Percentiles rank a stretch among this genome's conserved stretches.
phyloP scores from a whole-genome alignment of 2,797 vertebrate species.

The Sebastes kiyomatsui region DNA sequence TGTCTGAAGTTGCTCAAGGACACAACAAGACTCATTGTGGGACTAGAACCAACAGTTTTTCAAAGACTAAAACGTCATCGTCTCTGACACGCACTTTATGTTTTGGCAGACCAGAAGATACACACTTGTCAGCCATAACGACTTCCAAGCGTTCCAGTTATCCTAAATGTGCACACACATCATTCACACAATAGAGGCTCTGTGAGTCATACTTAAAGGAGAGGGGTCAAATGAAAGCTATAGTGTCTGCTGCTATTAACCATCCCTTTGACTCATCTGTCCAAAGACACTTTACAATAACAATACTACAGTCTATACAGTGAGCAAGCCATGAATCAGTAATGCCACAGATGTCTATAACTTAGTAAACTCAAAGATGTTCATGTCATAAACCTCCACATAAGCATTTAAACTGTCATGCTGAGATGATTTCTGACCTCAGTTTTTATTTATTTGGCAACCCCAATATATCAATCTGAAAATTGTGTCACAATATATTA shows the following conservation, averaged over 20 bases:
- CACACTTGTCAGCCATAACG: constrained; percentile 37
- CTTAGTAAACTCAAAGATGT: not conserved
- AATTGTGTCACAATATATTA: not conserved
- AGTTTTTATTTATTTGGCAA: not conserved
- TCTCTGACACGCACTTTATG: constrained; percentile 3
- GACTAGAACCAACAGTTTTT: constrained; percentile 15
- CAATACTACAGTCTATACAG: not conserved
- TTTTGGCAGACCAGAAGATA: constrained; percentile 17
- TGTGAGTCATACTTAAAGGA: constrained; percentile 34
- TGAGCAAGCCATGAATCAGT: not conserved
- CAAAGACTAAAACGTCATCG: not conserved
- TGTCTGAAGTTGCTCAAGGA: constrained; percentile 46
- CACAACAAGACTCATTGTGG: constrained; percentile 19
- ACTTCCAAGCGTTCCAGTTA: constrained; percentile 28
- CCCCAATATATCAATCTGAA: not conserved
- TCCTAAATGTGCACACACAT: constrained; percentile 30
- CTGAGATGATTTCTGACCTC: not conserved
- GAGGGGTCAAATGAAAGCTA: constrained; percentile 38
- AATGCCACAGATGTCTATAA: not conserved
- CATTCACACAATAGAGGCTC: constrained; percentile 39
- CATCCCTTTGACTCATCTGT: constrained; percentile 21
- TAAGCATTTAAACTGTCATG: not conserved
- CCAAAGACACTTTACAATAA: constrained; percentile 4
- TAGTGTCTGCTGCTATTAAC: constrained; percentile 21
- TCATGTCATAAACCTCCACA: not conserved